phyloP scores from a whole-genome alignment of 37 sponge, comb jelly and placozoan genomes.

The Hexactinellida sp. region DNA sequence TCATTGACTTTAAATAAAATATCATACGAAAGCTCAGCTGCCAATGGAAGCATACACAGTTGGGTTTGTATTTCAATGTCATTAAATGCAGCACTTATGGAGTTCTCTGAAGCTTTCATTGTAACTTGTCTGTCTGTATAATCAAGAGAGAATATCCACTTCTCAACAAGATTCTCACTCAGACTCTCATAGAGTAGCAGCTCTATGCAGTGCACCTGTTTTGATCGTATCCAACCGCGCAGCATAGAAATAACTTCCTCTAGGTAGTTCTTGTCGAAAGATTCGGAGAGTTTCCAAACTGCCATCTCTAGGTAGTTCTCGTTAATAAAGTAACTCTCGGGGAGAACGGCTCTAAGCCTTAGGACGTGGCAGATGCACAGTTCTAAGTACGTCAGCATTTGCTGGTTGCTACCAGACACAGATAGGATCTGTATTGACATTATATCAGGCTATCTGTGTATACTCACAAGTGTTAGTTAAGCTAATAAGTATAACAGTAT shows the following conservation, averaged over 20 bases:
- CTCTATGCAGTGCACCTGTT: background rate
- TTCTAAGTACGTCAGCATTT: background rate
- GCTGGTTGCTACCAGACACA: background rate
- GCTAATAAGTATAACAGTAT: no score
- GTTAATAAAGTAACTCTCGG: background rate
- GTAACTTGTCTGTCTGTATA: background rate
- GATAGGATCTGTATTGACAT: background rate
- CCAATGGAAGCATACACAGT: background rate
- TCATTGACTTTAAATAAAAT: background rate
- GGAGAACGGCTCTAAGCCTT: background rate
- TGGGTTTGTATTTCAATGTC: background rate
- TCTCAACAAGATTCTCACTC: background rate
- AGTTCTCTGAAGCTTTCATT: background rate
- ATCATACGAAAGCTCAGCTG: background rate
- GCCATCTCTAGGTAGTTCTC: conserved; percentile 6
- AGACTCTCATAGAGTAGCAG: background rate
- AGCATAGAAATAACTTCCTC: background rate
- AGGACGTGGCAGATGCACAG: background rate
- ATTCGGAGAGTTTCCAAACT: background rate
- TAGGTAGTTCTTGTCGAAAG: background rate
- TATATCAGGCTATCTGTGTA: no score
- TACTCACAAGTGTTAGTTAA: no score
- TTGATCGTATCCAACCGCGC: background rate
- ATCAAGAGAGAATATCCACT: background rate
- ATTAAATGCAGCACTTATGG: background rate